These are phyloP conservation scores for Diadegma fenestrale DNA, from an alignment of 2,888 invertebrate genomes.

Conservation along the genomic window DNA sequence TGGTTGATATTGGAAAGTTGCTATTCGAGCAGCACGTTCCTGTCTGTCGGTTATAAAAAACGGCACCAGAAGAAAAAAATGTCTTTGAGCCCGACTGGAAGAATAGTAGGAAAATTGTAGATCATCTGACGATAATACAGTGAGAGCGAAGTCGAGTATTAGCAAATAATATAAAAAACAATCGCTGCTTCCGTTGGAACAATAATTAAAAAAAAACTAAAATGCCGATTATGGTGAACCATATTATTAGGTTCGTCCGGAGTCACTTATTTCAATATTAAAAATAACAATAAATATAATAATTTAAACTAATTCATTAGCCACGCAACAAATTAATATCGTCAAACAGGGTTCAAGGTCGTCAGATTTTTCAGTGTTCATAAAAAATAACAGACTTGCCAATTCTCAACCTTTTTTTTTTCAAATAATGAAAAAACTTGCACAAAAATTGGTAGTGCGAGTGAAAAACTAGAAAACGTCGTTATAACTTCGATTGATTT, in stretches of 20 bases:
- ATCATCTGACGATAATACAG: constrained; percentile 39
- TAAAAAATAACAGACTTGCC: constrained; percentile 21
- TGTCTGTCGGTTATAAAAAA: constrained; percentile 3
- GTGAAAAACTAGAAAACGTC: not conserved
- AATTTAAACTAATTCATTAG: constrained; percentile 37
- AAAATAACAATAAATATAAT: constrained; percentile 17
- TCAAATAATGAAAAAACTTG: not conserved
- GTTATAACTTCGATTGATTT: not conserved
- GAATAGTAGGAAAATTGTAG: not conserved
- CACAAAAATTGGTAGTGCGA: not conserved
- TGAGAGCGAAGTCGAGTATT: not conserved
- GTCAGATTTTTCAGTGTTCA: constrained; percentile 45
- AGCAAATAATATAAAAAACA: not conserved
- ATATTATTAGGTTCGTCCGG: constrained; percentile 52
- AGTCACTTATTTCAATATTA: constrained; percentile 56
- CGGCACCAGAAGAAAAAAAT: not conserved
- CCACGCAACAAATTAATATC: constrained; percentile 44
- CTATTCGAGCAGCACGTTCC: not conserved
- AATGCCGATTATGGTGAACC: constrained; percentile 43
- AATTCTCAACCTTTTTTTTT: not conserved
- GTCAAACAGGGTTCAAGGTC: constrained; percentile 66
- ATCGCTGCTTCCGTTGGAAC: constrained; percentile 18
- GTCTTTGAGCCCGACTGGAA: not conserved
- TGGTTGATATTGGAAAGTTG: not conserved
- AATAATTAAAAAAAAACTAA: not conserved